Percentiles rank a stretch among this genome's conserved stretches.
These are phyloP conservation scores for Cecropterus lyciades DNA, from an alignment of 1,140 invertebrate genomes.

Conservation along the genomic window DNA sequence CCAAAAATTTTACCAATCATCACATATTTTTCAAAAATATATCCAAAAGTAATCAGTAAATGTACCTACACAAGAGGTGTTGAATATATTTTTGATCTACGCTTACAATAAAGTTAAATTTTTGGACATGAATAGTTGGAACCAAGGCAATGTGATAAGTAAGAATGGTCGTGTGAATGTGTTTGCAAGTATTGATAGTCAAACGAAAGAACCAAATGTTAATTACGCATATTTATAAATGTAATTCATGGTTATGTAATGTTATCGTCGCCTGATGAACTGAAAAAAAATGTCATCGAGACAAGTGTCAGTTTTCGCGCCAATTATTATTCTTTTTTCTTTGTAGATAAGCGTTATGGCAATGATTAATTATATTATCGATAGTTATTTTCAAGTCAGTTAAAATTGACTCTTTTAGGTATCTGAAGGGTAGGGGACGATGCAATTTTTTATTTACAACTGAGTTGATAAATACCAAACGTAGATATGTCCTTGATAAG, in stretches of 20 bases:
- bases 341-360: constrained; percentile 5
- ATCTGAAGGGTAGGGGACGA: constrained; percentile 34
- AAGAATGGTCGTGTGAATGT: constrained; percentile 33
- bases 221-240: constrained; percentile 38
- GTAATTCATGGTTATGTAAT: constrained; percentile 32
- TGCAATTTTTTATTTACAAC: constrained; percentile 45
- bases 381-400: constrained; percentile 1
- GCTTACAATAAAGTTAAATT: constrained; percentile 8
- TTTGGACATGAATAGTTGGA: constrained; percentile 11
- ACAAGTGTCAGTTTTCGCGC: constrained; percentile 39
- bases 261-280: constrained; percentile 18
- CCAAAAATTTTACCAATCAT: constrained; percentile 15
- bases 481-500: no score
- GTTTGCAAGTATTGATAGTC: constrained; percentile 24
- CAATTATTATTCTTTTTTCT: constrained; percentile 30
- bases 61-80: background rate
- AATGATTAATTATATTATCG: background rate
- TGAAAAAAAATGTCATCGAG: constrained; percentile 20
- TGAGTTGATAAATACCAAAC: no score
- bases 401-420: constrained; percentile 9
- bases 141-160: constrained; percentile 35
- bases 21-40: constrained; percentile 20
- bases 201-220: constrained; percentile 36
- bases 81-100: constrained; percentile 25
- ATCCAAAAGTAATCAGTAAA: background rate